Evolutionary conservation across 2,113 vertebrate genomes (phyloP).

Genomic region (Leptobrachium leishanense): DNA sequence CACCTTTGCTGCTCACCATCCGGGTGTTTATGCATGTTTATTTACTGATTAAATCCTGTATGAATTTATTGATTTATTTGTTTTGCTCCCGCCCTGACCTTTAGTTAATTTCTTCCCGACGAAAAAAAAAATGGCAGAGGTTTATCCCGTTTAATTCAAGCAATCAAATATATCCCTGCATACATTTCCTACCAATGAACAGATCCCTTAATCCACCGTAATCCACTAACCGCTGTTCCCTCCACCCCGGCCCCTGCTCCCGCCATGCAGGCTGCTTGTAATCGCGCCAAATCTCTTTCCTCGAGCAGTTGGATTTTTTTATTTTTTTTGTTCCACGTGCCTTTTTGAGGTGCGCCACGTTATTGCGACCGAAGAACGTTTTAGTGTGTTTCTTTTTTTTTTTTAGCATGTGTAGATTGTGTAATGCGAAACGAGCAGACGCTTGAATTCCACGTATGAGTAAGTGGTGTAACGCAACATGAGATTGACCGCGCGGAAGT

Average conservation of each 20-base stretch:
- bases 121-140: too few species aligned
- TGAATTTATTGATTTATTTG: too few species aligned
- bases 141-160: slow-evolving; percentile 4
- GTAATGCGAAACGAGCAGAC: not conserved
- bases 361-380: too few species aligned
- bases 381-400: too few species aligned
- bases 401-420: too few species aligned
- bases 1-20: too few species aligned
- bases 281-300: slow-evolving; percentile 11
- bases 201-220: slow-evolving; percentile 32
- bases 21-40: too few species aligned
- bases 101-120: too few species aligned
- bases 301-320: not conserved
- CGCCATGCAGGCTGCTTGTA: slow-evolving; percentile 21
- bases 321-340: too few species aligned
- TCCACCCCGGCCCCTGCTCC: not conserved
- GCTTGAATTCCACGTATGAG: not conserved
- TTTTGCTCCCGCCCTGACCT: too few species aligned
- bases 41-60: too few species aligned
- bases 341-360: too few species aligned
- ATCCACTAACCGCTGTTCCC: slow-evolving; percentile 27
- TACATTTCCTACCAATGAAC: slow-evolving; percentile 4
- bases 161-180: slow-evolving; percentile 21
- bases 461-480: not conserved
- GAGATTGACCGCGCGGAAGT: not conserved